Evolutionary conservation across 1,140 invertebrate species (phyloP).

Genomic region (Drosophila sucinea): DNA sequence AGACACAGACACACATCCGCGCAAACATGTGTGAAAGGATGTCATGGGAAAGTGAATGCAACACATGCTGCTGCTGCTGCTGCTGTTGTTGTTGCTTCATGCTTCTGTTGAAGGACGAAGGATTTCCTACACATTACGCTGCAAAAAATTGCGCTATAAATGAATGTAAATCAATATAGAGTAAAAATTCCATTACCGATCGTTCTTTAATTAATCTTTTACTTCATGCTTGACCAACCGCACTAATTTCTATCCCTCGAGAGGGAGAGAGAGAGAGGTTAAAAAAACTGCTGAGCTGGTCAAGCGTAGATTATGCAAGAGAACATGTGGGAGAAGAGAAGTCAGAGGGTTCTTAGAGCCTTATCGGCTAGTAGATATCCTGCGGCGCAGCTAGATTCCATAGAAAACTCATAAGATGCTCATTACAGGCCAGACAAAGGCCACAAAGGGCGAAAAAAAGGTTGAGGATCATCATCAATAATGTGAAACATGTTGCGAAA

Average conservation of each 20-base stretch:
- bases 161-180: neutral
- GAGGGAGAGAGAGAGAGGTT: neutral
- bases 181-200: neutral
- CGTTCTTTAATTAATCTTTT: constrained; percentile 44
- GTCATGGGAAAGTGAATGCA: constrained; percentile 72
- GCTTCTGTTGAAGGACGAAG: constrained; percentile 2
- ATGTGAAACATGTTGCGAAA: constrained; percentile 78
- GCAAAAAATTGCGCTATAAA: constrained; percentile 30
- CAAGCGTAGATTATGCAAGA: constrained; percentile 57
- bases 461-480: constrained; percentile 61
- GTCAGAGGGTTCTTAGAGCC: neutral
- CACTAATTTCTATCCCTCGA: constrained; percentile 35
- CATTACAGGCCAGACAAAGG: constrained; percentile 38
- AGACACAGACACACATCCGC: constrained; percentile 22
- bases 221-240: constrained; percentile 56
- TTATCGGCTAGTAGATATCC: constrained; percentile 34
- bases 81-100: too few species aligned
- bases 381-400: constrained; percentile 33
- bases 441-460: constrained; percentile 29
- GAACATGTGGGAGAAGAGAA: constrained; percentile 47
- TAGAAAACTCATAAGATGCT: constrained; percentile 61
- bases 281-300: constrained; percentile 31
- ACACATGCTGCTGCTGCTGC: constrained; percentile 15
- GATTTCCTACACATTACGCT: constrained; percentile 40
- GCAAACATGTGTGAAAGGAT: constrained; percentile 43